phyloP scores from a whole-genome alignment of 1,140 invertebrate genomes.

The Monomorium pharaonis region DNA sequence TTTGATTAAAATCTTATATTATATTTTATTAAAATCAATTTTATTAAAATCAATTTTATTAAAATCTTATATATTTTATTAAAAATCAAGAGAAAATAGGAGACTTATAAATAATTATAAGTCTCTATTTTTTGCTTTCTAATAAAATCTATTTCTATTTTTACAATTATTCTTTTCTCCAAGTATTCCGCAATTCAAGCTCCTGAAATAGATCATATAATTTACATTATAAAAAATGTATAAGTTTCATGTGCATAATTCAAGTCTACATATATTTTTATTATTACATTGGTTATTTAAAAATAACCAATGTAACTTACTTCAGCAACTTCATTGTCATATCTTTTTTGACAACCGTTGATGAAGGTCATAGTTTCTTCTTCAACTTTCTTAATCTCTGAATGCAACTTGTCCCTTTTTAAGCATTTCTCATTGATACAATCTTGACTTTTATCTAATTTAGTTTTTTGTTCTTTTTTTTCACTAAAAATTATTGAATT shows the following conservation, averaged over 20 bases:
- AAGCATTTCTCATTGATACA: constrained; percentile 20
- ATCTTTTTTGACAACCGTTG: constrained; percentile 48
- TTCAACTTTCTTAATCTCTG: constrained; percentile 39
- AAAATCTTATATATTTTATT: no score
- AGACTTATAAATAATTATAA: no score
- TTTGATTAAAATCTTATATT: no score
- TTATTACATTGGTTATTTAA: no score
- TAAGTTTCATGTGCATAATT: background rate
- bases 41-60: no score
- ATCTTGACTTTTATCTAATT: constrained; percentile 46
- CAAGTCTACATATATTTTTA: background rate
- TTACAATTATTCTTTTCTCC: background rate
- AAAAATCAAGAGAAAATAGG: no score
- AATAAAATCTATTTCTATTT: no score
- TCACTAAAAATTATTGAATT: constrained; percentile 51
- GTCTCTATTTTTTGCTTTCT: no score
- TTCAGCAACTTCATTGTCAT: constrained; percentile 56
- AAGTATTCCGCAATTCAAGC: constrained; percentile 24
- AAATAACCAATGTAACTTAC: constrained; percentile 50
- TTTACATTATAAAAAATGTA: background rate
- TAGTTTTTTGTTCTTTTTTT: constrained; percentile 40
- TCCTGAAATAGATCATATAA: constrained; percentile 59
- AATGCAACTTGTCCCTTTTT: constrained; percentile 27
- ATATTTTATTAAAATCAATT: no score
- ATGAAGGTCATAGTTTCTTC: constrained; percentile 41